phyloP scores from a whole-genome alignment of 2,797 vertebrate species.

The Hafferia zeledoni region DNA sequence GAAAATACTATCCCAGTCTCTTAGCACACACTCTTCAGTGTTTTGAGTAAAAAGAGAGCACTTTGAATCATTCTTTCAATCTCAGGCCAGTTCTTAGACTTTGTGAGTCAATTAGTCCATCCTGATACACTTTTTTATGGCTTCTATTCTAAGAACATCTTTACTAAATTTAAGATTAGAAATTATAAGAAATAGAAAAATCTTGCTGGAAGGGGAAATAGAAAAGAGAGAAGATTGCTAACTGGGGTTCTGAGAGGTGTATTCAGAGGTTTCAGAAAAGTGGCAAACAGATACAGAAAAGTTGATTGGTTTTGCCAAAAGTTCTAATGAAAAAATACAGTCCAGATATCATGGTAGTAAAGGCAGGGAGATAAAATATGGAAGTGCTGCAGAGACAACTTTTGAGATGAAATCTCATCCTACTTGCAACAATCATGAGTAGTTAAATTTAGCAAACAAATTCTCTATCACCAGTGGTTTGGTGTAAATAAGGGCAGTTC shows the following conservation, averaged over 20 bases:
- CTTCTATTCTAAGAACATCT: constrained; percentile 33
- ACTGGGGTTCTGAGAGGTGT: neutral
- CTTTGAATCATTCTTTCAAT: constrained; percentile 47
- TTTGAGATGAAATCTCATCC: neutral
- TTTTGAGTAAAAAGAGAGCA: neutral
- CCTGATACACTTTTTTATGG: neutral
- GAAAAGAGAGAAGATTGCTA: neutral
- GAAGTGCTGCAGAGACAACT: neutral
- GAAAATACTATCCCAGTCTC: neutral
- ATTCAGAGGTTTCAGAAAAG: constrained; percentile 7
- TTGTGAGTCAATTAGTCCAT: constrained; percentile 6
- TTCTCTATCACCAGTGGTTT: neutral
- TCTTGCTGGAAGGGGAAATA: neutral
- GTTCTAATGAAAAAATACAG: neutral
- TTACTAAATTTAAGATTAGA: neutral
- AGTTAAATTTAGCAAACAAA: neutral
- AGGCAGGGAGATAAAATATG: neutral
- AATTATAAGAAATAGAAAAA: constrained; percentile 18
- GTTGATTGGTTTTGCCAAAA: neutral
- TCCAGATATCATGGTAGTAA: neutral
- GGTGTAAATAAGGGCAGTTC: neutral
- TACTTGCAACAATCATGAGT: neutral
- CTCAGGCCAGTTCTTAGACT: neutral
- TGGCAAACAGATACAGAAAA: neutral
- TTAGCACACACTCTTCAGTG: neutral